Evolutionary conservation across 2,888 invertebrate genomes (phyloP), one percentile per base, ranked within the genome.

Genomic region (Bibio marci): DNA sequence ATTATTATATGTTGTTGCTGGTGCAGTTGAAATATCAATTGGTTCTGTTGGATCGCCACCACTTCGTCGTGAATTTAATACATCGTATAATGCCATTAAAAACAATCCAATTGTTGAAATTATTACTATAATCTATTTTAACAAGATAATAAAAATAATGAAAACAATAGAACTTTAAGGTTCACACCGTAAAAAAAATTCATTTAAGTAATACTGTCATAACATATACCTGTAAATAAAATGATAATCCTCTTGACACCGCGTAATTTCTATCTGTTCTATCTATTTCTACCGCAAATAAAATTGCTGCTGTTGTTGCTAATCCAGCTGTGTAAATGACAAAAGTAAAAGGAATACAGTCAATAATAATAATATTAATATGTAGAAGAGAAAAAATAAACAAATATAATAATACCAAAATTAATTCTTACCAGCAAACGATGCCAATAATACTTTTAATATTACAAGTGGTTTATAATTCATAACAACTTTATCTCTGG

Each of bases 231-330:
- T 86, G 85, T 59, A 88, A 73, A 62, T 87, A 87, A 63, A 88
- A 88, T 41, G 81, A 85, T 55, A 81, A 78, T 46, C 86, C 83
- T 50, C 85, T 70, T 38, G 72, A 73, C 45, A 87, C 68, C 52
- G 70, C 67, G 59, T 80, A 85, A 41, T 85, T 85, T 48, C 71
- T 70, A 45, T 63, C 62, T 50, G 70, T 68, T 63, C 83, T 83
- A 68, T 87, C 83, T 53, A 83, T 80, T 66, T 87, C 86, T 39
- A 85, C 65, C 28, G 86, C 85, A 56, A 87, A 88, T 51, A 88
- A 64, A 39, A 80, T 75, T 30, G 85, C 85, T 45, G 85, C 80
- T 26, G 77, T 76, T 50, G 86, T 76, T 22, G 86, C 79, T 60
- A 86, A 63, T 50, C 83, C 64, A 35, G 81, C 87, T 87, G 68